Evolutionary conservation across 2,888 invertebrate genomes (phyloP).

Genomic region (Metallyticus violacea): DNA sequence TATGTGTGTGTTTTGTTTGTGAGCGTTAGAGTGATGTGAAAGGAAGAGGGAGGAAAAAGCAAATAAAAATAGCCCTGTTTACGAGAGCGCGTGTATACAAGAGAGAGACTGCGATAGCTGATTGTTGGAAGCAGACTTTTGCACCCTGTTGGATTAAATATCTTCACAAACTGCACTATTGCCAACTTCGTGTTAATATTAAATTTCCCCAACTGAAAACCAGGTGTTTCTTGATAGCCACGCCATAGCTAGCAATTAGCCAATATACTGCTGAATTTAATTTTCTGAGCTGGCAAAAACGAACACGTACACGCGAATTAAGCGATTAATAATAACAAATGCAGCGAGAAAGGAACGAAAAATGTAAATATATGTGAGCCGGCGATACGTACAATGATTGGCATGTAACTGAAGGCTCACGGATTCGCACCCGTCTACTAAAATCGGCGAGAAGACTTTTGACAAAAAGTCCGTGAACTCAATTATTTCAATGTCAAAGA

Average conservation of each 20-base stretch:
- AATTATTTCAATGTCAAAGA: too few relatives aligned
- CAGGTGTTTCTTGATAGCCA: not conserved
- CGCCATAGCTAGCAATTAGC: not conserved
- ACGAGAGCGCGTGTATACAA: not conserved
- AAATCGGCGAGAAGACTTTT: too few relatives aligned
- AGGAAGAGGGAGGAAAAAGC: not conserved
- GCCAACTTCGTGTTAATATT: not conserved
- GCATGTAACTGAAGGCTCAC: too few relatives aligned
- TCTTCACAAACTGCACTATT: not conserved
- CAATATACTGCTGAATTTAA: not conserved
- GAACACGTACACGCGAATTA: not conserved
- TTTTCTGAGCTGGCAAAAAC: not conserved
- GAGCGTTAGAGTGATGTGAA: slow-evolving; percentile 1
- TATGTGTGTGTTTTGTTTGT: slow-evolving; percentile 6
- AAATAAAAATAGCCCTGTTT: slow-evolving; percentile 3
- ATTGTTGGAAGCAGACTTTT: not conserved
- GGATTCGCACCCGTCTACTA: too few relatives aligned
- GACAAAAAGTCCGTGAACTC: too few relatives aligned
- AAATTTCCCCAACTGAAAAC: not conserved
- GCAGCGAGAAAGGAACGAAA: not conserved
- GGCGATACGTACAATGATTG: too few relatives aligned
- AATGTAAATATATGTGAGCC: too few relatives aligned
- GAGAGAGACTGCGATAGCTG: not conserved
- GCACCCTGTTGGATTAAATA: not conserved
- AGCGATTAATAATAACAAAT: not conserved